Percentiles rank a stretch among this genome's conserved stretches.
phyloP scores from a whole-genome alignment of 2,113 vertebrate species.

The Mionectes macconnelli region DNA sequence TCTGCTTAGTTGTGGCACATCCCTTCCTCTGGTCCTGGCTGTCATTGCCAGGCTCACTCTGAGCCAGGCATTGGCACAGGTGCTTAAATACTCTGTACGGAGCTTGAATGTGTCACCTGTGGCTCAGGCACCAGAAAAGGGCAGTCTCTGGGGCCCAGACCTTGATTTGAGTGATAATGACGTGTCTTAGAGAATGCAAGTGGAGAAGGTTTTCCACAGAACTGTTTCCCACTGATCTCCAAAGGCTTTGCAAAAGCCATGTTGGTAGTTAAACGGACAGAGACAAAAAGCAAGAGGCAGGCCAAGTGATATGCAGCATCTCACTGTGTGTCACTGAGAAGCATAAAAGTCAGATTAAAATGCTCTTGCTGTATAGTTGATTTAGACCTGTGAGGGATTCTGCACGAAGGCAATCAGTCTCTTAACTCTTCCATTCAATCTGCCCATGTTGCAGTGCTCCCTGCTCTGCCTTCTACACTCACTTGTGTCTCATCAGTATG shows the following conservation, averaged over 20 bases:
- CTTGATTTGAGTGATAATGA: not conserved
- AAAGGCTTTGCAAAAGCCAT: not conserved
- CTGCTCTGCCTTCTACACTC: not conserved
- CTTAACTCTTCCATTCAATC: not conserved
- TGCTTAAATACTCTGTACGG: not conserved
- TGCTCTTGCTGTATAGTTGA: not conserved
- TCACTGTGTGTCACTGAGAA: not conserved
- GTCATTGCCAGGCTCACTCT: not conserved
- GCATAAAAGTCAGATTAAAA: not conserved
- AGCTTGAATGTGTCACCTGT: not conserved
- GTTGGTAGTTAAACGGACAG: not conserved
- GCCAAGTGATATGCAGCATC: rapidly evolving
- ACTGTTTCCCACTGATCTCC: not conserved
- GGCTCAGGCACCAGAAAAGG: not conserved
- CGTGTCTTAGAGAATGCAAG: not conserved
- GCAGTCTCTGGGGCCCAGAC: not conserved
- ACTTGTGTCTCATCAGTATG: not conserved
- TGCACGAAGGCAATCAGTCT: not conserved
- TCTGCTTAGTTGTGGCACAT: not conserved
- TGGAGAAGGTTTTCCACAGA: not conserved
- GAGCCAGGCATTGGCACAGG: not conserved
- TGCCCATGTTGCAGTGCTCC: rapidly evolving
- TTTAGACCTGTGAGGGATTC: not conserved
- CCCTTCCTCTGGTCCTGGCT: not conserved
- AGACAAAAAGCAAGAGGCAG: not conserved